Evolutionary conservation across 2,113 vertebrate species (phyloP), one percentile per base, ranked within the genome.

Genomic region (Nyctibius bracteatus): DNA sequence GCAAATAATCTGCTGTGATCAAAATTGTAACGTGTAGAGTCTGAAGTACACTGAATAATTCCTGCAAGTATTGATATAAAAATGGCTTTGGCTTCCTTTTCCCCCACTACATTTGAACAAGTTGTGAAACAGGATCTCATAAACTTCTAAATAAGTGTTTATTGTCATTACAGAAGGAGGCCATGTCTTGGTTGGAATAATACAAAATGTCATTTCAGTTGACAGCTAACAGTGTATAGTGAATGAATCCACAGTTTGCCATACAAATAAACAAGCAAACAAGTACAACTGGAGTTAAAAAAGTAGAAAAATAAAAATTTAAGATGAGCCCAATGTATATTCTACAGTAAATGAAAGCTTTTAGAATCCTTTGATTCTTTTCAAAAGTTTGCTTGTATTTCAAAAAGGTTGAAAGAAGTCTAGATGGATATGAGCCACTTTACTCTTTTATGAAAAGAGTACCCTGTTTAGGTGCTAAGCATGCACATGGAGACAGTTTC

Each of bases 1-100:
- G 65, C 68, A 84, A 79, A 68, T 94, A 75, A 92, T 84, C 49
- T 91, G n/a, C 71, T 92, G 30, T 74, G 74, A 94, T 91, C 31
- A 81, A 72, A 93, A 81, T 25, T 70, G 12, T 63, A 62, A 65
- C 28, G 54, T 25, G 54, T 14, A 27, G 17, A 85, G 22, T 70
- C 71, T 94, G 62, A 93, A 83, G 75, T 90, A 65, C 46, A 51
- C 19, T 28, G 63, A 75, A 62, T 89, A 92, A 82, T 88, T 93
- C 74, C 62, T 86, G 67, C 31, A 88, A 39, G 58, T 77, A 44
- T 59, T 81, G n/a, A 47, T 59, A 47, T 18, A 46, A 82, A 86
- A 88, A 61, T 44, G 24, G 37, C 15, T 81, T 89, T 79, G 52
- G 6, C 59, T 93, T 70, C 41, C 46, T 55, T 91, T 81, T 39